phyloP scores from a whole-genome alignment of 2,797 vertebrate genomes.

The Lates japonicus region DNA sequence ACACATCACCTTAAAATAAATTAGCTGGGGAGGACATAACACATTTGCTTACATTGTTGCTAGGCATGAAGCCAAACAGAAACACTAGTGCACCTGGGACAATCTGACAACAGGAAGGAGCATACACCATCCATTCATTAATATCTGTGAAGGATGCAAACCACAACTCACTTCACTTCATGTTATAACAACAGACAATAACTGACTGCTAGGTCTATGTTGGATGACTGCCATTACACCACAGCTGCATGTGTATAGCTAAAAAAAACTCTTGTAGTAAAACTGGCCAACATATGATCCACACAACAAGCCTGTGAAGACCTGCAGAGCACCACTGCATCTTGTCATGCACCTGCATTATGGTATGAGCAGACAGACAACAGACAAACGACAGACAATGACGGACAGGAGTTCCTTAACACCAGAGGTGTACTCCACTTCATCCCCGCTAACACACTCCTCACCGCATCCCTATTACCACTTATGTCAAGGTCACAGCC shows the following conservation, averaged over 20 bases:
- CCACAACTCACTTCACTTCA: not conserved
- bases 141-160: slow-evolving; percentile 3
- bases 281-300: not conserved
- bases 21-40: not conserved
- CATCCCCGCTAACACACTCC: not conserved
- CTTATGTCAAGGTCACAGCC: not conserved
- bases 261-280: not conserved
- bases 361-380: not conserved
- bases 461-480: not conserved
- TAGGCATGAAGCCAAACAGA: slow-evolving; percentile 1
- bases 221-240: slow-evolving; percentile 1
- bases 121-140: not conserved
- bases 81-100: not conserved
- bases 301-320: not conserved
- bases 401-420: not conserved
- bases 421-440: not conserved
- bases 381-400: not conserved
- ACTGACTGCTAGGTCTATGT: not conserved
- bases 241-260: not conserved
- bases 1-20: slow-evolving; percentile 18
- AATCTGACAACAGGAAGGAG: not conserved
- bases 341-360: not conserved
- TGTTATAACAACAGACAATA: not conserved
- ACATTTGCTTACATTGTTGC: slow-evolving; percentile 3
- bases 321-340: slow-evolving; percentile 8